A percentile compares a stretch with the other conserved stretches of the same genome.
Evolutionary conservation across 2,797 vertebrate species (phyloP).

Genomic region (Lithobates sylvaticus): DNA sequence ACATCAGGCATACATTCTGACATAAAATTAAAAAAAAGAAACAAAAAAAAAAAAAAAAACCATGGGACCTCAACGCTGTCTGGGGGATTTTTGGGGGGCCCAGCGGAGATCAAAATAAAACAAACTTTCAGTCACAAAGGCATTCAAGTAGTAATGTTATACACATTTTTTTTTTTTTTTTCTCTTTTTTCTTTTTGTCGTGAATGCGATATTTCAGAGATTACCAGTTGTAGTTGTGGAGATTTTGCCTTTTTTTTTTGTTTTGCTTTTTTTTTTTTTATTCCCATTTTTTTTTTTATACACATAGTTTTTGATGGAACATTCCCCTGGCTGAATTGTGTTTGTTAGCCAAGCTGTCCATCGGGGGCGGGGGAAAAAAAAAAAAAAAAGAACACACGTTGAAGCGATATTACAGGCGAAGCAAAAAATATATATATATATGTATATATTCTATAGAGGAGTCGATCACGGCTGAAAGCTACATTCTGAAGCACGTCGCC

Average conservation of each 20-base stretch:
- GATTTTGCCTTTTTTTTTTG: too few species aligned
- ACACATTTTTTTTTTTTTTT: too few species aligned
- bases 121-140: slow-evolving; percentile 95
- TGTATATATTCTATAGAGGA: slow-evolving; percentile 75
- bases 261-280: slow-evolving; percentile 80
- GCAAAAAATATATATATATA: slow-evolving; percentile 82
- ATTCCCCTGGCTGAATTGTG: slow-evolving; percentile 82
- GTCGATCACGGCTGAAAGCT: slow-evolving; percentile 79
- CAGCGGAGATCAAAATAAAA: too few species aligned
- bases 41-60: slow-evolving; percentile 69
- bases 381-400: slow-evolving; percentile 77
- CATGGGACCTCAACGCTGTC: too few species aligned
- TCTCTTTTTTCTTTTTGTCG: too few species aligned
- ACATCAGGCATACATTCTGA: slow-evolving; percentile 96
- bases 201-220: too few species aligned
- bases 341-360: slow-evolving; percentile 81
- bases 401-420: slow-evolving; percentile 95
- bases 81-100: too few species aligned
- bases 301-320: slow-evolving; percentile 79
- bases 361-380: slow-evolving; percentile 66
- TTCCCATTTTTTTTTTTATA: slow-evolving; percentile 63
- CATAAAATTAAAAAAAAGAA: slow-evolving; percentile 85
- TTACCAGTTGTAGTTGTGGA: too few species aligned
- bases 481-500: slow-evolving; percentile 75
- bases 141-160: slow-evolving; percentile 95